Evolutionary conservation across 2,888 invertebrate genomes (phyloP), one percentile per base, ranked within the genome.

Genomic region (Morinoia aosen): DNA sequence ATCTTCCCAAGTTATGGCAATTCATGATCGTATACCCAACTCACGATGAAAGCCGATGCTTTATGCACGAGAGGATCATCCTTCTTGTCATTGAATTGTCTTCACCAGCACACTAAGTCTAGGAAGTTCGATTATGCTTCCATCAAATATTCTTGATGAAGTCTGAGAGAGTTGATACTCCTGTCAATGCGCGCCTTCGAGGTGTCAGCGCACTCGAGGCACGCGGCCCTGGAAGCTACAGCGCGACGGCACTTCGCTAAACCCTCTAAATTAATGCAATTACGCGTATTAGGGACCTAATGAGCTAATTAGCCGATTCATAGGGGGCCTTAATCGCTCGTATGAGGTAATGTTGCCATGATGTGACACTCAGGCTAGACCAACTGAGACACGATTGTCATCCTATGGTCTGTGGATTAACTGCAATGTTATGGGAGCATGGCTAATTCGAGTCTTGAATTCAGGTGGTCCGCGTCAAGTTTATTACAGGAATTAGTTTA

Each of bases 241-340:
- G 76, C 76, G 33, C 33, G 76, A 76, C 25, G 33, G 76, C 76
- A 76, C 33, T 76, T 76, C 76, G 76, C 76, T 76, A 76, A 76
- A 76, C 76, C 76, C 76, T 76, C 76, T 33, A 76, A 76, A 76
- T 76, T 76, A 76, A 76, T 76, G 76, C 76, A 76, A 76, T 76
- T 76, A 76, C 76, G 76, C 8, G 76, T 76, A 76, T 76, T 76
- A 76, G 76, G 76, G 33, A 33, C 76, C 76, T 76, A 76, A 76
- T 76, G 76, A 76, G 19, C 76, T 76, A 76, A 76, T 76, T 76
- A 76, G 25, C 76, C 25, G 76, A 76, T 76, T 76, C 76, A 76
- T 76, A 76, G 76, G 76, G 76, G 76, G 33, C 61, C 76, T 76
- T 14, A 76, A 76, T 76, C 76, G 76, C 33, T 76, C 76, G 76